phyloP scores from a whole-genome alignment of 2,113 vertebrate species.

The Loxodonta africana region DNA sequence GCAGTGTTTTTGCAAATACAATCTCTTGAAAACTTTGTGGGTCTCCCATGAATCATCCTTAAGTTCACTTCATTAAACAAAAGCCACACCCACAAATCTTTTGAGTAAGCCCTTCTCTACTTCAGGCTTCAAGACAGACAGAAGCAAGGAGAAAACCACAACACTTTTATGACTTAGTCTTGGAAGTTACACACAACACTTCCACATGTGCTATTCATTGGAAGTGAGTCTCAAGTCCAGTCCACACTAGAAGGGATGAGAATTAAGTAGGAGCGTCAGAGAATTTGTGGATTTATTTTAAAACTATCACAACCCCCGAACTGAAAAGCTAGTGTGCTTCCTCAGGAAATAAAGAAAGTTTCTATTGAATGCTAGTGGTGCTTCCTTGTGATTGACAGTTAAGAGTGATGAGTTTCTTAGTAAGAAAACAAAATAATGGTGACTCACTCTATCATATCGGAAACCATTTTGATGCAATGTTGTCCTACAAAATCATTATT shows the following conservation, averaged over 20 bases:
- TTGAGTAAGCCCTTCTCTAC: too few relatives aligned
- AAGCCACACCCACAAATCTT: too few relatives aligned
- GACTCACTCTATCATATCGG: neutral
- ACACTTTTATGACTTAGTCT: neutral
- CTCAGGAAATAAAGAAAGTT: neutral
- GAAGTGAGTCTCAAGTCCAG: neutral
- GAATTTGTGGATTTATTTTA: slow-evolving; percentile 10
- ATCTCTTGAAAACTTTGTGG: too few relatives aligned
- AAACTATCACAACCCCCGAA: neutral
- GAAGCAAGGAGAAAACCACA: neutral
- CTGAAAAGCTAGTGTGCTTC: neutral
- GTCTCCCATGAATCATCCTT: too few relatives aligned
- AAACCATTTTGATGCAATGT: slow-evolving; percentile 23
- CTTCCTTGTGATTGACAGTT: neutral
- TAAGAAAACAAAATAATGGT: slow-evolving; percentile 30
- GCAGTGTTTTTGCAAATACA: too few relatives aligned
- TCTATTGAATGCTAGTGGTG: neutral
- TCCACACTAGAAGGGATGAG: neutral
- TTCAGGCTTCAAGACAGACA: neutral
- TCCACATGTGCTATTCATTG: neutral
- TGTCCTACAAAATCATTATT: neutral
- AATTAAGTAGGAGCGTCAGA: neutral
- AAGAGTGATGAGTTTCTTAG: neutral
- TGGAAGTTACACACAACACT: neutral
- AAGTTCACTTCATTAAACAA: too few relatives aligned